Base-by-base conservation (phyloP, 2,113 vertebrate species). In the Ophiodon elongatus region DNA sequence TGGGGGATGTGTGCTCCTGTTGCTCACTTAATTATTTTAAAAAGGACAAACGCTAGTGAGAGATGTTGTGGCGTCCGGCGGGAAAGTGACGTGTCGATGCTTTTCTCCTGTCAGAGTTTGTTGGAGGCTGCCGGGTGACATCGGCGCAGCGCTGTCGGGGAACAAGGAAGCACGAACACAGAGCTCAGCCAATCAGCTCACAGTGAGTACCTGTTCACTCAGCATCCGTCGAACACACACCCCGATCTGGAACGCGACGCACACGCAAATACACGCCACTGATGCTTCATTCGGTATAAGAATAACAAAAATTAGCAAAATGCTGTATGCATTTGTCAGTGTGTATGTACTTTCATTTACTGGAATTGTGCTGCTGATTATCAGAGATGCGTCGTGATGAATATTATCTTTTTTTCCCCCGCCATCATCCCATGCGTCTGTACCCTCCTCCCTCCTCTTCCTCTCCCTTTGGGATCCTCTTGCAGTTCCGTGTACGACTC, bases 151-250 rank as follows among this genome's bases (percentile, higher is more conserved):
- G 45, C 73, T 56, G 37, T 54, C 25, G 50, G 70, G 47, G 9
- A 65, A 63, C 25, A 8, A 71, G 25, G 50, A 64, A 35, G 39
- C 39, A 14, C 47, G 8, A n/a, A 35, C 56, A 39, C n/a, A 62
- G 25, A 60, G 37, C 11, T 60, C 50, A 43, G 57, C 37, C 31
- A 0, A 4, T 60, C 4, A 73, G n/a, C 65, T 77, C 27, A 59
- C 62, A 33, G 87, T 87, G 80, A 91, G 89, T 83, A 68, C 52
- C 56, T 9, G 31, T 60, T 66, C 52, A 54, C 23, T 54, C 17
- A 19, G 33, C 37, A 70, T 45, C 72, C 39, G 17, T 52, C 14
- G n/a, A 23, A 67, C 57, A 37, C 15, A 13, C 59, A 43, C 43
- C 11, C 7, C 29, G 19, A 29, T 37, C 67, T 6, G 31, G 23